A percentile compares a stretch with the other conserved stretches of the same genome.
Conservation (phyloP, 2,797 vertebrate species). For the Aeoliscus strigatus region DNA sequence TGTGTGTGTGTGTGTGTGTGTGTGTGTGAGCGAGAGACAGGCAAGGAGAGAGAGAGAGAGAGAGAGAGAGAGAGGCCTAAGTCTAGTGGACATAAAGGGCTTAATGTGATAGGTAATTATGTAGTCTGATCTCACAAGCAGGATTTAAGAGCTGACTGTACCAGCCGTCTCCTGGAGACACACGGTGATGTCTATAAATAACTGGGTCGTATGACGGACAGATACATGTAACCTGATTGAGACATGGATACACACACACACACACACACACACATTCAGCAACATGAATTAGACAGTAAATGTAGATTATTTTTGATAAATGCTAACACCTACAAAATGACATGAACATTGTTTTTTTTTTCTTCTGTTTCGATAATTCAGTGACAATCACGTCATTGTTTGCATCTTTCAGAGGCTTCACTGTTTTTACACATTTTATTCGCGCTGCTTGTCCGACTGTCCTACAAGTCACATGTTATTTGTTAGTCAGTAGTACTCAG, state of each 20-base stretch:
- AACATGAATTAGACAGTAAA: too few species aligned
- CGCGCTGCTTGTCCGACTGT: too few species aligned
- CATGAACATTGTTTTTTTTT: too few species aligned
- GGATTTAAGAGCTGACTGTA: constrained; percentile 77
- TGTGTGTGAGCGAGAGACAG: constrained; percentile 9
- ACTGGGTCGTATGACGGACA: constrained; percentile 54
- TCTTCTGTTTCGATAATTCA: too few species aligned
- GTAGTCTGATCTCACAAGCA: constrained; percentile 76
- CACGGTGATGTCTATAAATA: constrained; percentile 70
- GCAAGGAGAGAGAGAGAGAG: constrained; percentile 9
- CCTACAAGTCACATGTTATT: too few species aligned
- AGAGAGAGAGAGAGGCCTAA: constrained; percentile 48
- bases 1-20: constrained; percentile 16
- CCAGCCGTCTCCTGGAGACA: constrained; percentile 62
- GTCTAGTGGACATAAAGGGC: constrained; percentile 71
- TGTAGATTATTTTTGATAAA: too few species aligned
- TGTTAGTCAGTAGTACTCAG: too few species aligned
- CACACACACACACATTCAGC: too few species aligned
- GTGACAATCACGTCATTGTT: too few species aligned
- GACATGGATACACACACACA: background rate
- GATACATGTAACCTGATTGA: constrained; percentile 23
- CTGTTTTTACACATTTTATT: too few species aligned
- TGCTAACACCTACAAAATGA: too few species aligned
- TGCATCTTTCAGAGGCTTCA: too few species aligned
- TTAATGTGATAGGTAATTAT: constrained; percentile 79